Evolutionary conservation across 2,797 vertebrate species (phyloP).

Genomic region (Lindbergichthys nudifrons): DNA sequence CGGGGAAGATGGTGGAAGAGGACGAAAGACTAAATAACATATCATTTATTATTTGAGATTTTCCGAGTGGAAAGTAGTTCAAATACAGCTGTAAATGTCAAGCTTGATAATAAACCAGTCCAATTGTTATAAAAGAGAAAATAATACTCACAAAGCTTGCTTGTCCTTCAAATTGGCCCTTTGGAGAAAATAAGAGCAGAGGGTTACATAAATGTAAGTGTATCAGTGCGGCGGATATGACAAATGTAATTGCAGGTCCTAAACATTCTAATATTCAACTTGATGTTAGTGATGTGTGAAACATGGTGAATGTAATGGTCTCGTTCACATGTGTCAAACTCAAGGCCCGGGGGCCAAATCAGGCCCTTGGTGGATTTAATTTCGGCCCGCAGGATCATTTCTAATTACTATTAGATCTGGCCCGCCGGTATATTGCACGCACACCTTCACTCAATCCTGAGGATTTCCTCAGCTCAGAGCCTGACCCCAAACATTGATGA

Average conservation of each 20-base stretch:
- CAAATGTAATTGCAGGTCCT: background rate
- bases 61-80: conserved; percentile 2
- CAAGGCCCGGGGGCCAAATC: too few relatives aligned
- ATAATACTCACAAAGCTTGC: conserved; percentile 82
- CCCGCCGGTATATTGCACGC: too few relatives aligned
- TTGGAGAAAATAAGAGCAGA: conserved; percentile 37
- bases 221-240: background rate
- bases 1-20: background rate
- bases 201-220: conserved; percentile 6
- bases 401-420: too few relatives aligned
- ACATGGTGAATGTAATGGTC: too few relatives aligned
- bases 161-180: conserved; percentile 85
- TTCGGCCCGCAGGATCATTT: too few relatives aligned
- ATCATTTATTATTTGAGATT: conserved; percentile 13
- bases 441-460: too few relatives aligned
- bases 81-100: conserved; percentile 13
- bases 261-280: background rate
- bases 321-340: too few relatives aligned
- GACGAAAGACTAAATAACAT: conserved; percentile 9
- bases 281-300: background rate
- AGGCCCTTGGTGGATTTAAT: too few relatives aligned
- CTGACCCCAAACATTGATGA: too few relatives aligned
- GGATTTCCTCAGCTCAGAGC: too few relatives aligned
- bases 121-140: background rate
- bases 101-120: background rate